phyloP scores from a whole-genome alignment of 2,797 vertebrate genomes.

The Enteromius viviparus region DNA sequence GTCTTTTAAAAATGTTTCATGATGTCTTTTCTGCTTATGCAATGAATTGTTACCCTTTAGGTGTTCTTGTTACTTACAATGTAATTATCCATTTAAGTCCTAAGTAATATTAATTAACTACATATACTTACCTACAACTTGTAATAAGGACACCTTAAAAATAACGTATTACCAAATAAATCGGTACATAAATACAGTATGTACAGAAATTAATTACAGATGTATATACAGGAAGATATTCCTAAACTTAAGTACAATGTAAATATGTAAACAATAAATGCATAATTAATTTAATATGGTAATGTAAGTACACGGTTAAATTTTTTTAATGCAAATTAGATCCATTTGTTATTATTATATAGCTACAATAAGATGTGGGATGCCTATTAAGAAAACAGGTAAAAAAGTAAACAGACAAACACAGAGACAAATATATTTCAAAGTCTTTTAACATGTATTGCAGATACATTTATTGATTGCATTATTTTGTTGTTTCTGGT shows the following conservation, averaged over 20 bases:
- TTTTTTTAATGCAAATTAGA: background rate
- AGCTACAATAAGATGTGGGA: background rate
- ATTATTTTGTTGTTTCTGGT: background rate
- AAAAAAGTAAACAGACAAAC: background rate
- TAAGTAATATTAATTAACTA: background rate
- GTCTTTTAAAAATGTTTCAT: background rate
- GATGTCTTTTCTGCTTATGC: background rate
- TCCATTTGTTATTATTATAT: background rate
- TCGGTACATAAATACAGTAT: background rate
- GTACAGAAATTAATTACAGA: background rate
- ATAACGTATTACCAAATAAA: background rate
- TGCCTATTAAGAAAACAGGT: background rate
- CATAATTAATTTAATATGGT: background rate
- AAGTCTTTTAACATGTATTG: background rate
- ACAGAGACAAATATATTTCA: background rate
- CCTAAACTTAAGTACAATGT: background rate
- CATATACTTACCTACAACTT: background rate
- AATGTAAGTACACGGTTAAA: background rate
- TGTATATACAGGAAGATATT: background rate
- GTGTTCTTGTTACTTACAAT: background rate
- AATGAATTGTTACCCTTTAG: background rate
- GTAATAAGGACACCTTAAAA: background rate
- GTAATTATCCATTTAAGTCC: background rate
- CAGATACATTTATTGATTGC: background rate
- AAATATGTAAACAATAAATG: background rate